A percentile compares a stretch with the other conserved stretches of the same genome.
These are phyloP conservation scores for Eupithecia exiguata DNA, from an alignment of 2,888 invertebrate genomes.

Conservation along the genomic window DNA sequence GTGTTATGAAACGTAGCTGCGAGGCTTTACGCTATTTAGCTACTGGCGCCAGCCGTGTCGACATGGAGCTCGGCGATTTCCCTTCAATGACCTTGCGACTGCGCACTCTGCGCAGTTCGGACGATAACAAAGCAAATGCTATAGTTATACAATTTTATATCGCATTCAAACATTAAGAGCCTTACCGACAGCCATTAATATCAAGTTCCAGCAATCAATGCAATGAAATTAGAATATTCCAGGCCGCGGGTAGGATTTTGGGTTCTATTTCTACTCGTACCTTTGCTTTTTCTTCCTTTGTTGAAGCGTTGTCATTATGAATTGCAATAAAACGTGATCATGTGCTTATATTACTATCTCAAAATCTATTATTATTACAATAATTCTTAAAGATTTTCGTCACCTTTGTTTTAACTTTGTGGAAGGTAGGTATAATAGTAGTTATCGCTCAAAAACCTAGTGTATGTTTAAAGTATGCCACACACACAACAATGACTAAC, in stretches of 20 bases:
- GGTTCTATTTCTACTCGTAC: slow-evolving; percentile 18
- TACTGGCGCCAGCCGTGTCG: slow-evolving; percentile 63
- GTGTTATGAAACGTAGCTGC: slow-evolving; percentile 68
- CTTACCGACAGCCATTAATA: slow-evolving; percentile 47
- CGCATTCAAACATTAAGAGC: slow-evolving; percentile 44
- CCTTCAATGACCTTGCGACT: slow-evolving; percentile 79
- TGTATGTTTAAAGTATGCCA: slow-evolving; percentile 46
- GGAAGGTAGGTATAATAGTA: background rate
- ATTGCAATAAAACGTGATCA: background rate
- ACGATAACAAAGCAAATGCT: slow-evolving; percentile 62
- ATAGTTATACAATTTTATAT: slow-evolving; percentile 19
- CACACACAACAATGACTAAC: slow-evolving; percentile 62
- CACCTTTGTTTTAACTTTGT: background rate
- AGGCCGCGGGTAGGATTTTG: slow-evolving; percentile 37
- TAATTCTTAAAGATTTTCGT: background rate
- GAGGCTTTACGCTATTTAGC: slow-evolving; percentile 67
- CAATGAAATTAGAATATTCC: slow-evolving; percentile 50
- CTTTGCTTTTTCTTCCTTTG: slow-evolving; percentile 4
- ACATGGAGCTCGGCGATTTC: slow-evolving; percentile 74
- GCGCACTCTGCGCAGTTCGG: slow-evolving; percentile 60
- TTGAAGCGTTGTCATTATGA: background rate
- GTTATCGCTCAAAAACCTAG: background rate
- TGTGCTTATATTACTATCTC: background rate
- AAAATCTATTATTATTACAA: background rate
- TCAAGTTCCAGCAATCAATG: slow-evolving; percentile 47